phyloP scores from a whole-genome alignment of 2,797 vertebrate species.

The Synanceia verrucosa region DNA sequence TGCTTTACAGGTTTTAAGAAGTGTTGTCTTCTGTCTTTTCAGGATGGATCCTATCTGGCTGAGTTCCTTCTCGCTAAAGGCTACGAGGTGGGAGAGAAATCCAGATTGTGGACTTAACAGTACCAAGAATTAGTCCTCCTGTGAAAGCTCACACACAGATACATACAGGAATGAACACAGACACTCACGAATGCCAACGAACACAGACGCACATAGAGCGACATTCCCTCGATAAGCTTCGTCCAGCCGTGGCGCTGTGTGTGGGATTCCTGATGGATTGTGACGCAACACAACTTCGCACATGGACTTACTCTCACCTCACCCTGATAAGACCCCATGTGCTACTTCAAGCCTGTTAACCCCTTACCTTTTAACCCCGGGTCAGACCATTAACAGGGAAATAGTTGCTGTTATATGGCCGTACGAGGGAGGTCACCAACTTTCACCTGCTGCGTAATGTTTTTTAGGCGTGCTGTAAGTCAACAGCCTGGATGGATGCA shows the following conservation, averaged over 20 bases:
- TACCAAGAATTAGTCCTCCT: not conserved
- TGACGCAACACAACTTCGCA: constrained; percentile 59
- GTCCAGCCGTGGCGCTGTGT: constrained; percentile 51
- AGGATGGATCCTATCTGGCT: constrained; percentile 99
- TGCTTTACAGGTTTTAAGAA: not conserved
- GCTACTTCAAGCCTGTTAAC: constrained; percentile 47
- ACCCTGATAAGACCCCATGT: constrained; percentile 48
- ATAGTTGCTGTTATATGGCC: constrained; percentile 45
- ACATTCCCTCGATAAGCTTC: constrained; percentile 77
- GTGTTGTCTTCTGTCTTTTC: constrained; percentile 73
- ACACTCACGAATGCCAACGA: constrained; percentile 25
- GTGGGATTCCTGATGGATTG: constrained; percentile 33
- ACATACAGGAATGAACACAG: constrained; percentile 22
- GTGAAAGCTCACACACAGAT: constrained; percentile 1
- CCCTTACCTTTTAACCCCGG: constrained; percentile 36
- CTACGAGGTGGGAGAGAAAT: constrained; percentile 91
- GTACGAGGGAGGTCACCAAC: constrained; percentile 35
- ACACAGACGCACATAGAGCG: constrained; percentile 58
- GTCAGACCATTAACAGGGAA: constrained; percentile 62
- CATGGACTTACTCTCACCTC: constrained; percentile 43
- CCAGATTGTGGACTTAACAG: constrained; percentile 39
- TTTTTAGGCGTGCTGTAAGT: constrained; percentile 29
- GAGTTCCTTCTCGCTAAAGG: constrained; percentile 97
- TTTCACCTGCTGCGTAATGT: constrained; percentile 43
- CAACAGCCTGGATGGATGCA: constrained; percentile 23